Evolutionary conservation across 2,113 vertebrate genomes (phyloP).

Genomic region (Nansenia antarctica): DNA sequence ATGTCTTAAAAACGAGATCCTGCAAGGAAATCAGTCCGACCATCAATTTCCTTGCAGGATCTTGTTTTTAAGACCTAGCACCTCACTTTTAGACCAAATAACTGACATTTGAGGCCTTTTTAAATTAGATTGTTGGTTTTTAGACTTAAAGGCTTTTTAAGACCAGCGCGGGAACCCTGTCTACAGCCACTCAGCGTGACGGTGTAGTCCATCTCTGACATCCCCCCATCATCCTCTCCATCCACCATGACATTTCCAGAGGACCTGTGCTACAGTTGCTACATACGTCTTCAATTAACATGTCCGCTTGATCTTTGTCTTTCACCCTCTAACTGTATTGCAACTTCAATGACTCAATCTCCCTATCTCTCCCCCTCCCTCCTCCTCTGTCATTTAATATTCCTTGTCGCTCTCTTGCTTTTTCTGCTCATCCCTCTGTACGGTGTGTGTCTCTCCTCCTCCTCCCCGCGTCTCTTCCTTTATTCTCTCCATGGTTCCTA

Average conservation of each 20-base stretch:
- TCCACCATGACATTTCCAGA: conserved; percentile 47
- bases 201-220: too few relatives aligned
- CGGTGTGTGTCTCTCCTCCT: conserved; percentile 16
- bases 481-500: not conserved
- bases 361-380: not conserved
- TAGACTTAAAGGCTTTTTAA: too few relatives aligned
- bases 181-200: too few relatives aligned
- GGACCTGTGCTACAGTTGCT: conserved; percentile 28
- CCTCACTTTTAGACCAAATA: too few relatives aligned
- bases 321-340: not conserved
- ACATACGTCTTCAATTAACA: conserved; percentile 55
- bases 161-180: too few relatives aligned
- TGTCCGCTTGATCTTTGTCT: conserved; percentile 10
- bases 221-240: not conserved
- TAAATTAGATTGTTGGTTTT: too few relatives aligned
- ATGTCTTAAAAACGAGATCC: too few relatives aligned
- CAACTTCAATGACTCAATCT: not conserved
- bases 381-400: not conserved
- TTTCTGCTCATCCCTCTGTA: conserved; percentile 43
- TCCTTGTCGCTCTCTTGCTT: not conserved
- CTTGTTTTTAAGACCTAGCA: too few relatives aligned
- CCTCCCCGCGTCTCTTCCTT: conserved; percentile 12
- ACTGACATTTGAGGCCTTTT: too few relatives aligned
- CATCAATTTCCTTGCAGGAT: too few relatives aligned
- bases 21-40: too few relatives aligned